Evolutionary conservation across 2,888 invertebrate genomes (phyloP).

Genomic region (Troides helena): DNA sequence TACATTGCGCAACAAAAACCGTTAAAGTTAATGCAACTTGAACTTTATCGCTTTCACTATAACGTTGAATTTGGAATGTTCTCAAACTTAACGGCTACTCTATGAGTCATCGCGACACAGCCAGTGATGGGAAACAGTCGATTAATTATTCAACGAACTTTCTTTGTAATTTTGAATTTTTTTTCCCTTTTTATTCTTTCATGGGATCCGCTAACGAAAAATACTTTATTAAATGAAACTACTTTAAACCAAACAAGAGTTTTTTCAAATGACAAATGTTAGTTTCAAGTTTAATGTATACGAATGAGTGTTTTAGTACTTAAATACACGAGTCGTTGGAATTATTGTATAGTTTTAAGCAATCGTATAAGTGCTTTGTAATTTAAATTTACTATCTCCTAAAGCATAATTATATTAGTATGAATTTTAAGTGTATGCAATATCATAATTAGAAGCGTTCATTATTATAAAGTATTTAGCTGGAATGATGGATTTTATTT

Average conservation of each 20-base stretch:
- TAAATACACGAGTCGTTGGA: background rate
- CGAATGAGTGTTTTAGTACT: background rate
- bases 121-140: slow-evolving; percentile 36
- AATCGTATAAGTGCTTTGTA: background rate
- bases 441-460: background rate
- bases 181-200: slow-evolving; percentile 17
- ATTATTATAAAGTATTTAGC: background rate
- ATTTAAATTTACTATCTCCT: background rate
- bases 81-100: slow-evolving; percentile 35
- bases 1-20: slow-evolving; percentile 30
- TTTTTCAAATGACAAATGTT: slow-evolving; percentile 23
- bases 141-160: slow-evolving; percentile 34
- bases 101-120: slow-evolving; percentile 51
- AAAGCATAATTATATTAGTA: background rate
- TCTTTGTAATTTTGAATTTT: slow-evolving; percentile 28
- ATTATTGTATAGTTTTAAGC: background rate
- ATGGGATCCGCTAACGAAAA: slow-evolving; percentile 19
- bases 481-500: background rate
- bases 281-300: slow-evolving; percentile 11
- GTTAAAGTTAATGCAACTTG: slow-evolving; percentile 31
- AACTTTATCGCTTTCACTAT: background rate
- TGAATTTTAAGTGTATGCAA: background rate
- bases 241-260: slow-evolving; percentile 2
- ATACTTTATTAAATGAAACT: slow-evolving; percentile 21
- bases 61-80: background rate